phyloP scores from a whole-genome alignment of 2,113 vertebrate species.

The Odocoileus virginianus region DNA sequence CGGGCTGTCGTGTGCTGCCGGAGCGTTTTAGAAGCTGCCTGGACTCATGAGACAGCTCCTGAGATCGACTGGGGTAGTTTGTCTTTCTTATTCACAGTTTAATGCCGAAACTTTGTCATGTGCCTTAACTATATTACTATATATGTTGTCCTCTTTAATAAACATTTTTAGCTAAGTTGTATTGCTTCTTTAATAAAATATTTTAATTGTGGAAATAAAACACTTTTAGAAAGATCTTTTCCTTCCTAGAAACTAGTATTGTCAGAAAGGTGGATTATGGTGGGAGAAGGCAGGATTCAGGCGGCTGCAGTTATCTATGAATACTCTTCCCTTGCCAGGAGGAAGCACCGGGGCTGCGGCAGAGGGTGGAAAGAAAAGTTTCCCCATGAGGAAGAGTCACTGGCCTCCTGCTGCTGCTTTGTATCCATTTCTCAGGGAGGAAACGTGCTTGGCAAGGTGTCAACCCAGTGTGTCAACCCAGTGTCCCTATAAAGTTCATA shows the following conservation, averaged over 20 bases:
- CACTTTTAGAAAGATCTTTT: neutral
- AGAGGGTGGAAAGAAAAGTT: accelerated
- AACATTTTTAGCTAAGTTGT: conserved; percentile 55
- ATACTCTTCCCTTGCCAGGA: accelerated
- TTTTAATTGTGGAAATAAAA: conserved; percentile 31
- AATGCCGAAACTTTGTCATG: conserved; percentile 66
- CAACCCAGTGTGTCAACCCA: too few relatives aligned
- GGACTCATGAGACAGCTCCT: conserved; percentile 22
- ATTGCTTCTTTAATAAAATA: neutral
- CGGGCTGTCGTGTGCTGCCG: conserved; percentile 53
- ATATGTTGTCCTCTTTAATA: conserved; percentile 64
- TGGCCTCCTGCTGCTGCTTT: neutral
- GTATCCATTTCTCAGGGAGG: accelerated
- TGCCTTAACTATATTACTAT: conserved; percentile 76
- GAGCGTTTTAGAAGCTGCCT: neutral
- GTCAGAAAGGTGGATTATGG: neutral
- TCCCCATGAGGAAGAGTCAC: neutral
- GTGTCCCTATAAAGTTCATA: neutral
- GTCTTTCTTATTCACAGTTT: neutral
- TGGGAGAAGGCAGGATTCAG: neutral
- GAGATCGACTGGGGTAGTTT: conserved; percentile 30
- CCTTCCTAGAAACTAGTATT: neutral
- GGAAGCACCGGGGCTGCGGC: accelerated
- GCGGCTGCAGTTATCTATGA: accelerated
- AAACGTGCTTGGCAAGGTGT: neutral